Conservation (phyloP, 2,888 invertebrate species). For the Tortricodes alternella region DNA sequence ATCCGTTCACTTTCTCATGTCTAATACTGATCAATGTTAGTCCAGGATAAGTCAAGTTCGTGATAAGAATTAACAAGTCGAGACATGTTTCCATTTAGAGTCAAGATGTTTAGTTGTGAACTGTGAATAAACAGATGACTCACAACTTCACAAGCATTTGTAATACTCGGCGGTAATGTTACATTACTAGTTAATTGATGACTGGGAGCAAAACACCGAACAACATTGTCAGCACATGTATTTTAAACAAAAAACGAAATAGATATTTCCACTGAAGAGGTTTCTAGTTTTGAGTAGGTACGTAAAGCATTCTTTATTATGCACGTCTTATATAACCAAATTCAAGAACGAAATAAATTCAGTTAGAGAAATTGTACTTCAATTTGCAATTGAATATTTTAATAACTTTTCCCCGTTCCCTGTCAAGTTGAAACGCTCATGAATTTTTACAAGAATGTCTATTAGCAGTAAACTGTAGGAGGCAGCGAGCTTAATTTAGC, state of each 20-base stretch:
- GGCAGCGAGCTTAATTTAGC: slow-evolving; percentile 2
- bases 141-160: slow-evolving; percentile 51
- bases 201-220: slow-evolving; percentile 35
- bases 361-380: neutral
- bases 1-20: slow-evolving; percentile 57
- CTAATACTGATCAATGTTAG: slow-evolving; percentile 61
- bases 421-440: slow-evolving; percentile 5
- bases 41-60: slow-evolving; percentile 69
- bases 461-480: neutral
- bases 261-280: neutral
- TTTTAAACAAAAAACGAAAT: neutral
- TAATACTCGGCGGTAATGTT: slow-evolving; percentile 47
- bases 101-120: slow-evolving; percentile 48
- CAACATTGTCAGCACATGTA: slow-evolving; percentile 14
- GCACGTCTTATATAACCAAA: too few relatives aligned
- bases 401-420: slow-evolving; percentile 1
- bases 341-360: too few relatives aligned
- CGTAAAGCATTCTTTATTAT: too few relatives aligned
- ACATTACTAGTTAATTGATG: slow-evolving; percentile 65
- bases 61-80: slow-evolving; percentile 71
- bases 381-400: slow-evolving; percentile 1
- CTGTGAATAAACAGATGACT: slow-evolving; percentile 67
- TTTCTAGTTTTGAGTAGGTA: neutral
- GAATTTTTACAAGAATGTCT: slow-evolving; percentile 12
- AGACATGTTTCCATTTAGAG: slow-evolving; percentile 65